phyloP scores from a whole-genome alignment of 2,113 vertebrate species.

The Xenus cinereus region DNA sequence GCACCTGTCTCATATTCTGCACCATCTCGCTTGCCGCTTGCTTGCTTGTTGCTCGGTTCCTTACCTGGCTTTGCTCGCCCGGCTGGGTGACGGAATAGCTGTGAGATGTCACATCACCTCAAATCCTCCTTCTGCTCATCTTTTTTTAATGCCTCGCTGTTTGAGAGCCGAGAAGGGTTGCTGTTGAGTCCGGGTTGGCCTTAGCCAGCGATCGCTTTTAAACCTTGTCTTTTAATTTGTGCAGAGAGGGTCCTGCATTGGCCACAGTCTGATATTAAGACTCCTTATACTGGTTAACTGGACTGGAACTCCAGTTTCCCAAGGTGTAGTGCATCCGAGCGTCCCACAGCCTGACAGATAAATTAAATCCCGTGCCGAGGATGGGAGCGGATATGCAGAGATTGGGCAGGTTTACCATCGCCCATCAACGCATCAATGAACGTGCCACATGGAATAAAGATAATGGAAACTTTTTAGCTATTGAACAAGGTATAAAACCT shows the following conservation, averaged over 20 bases:
- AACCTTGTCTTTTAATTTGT: not conserved
- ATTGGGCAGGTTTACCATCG: not conserved
- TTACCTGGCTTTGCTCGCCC: not conserved
- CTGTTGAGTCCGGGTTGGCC: not conserved
- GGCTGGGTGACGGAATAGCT: not conserved
- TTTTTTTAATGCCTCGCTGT: not conserved
- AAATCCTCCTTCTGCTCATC: not conserved
- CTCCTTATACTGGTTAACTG: not conserved
- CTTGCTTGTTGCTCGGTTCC: not conserved
- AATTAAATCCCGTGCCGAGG: not conserved
- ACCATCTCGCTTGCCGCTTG: not conserved
- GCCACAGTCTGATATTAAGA: not conserved
- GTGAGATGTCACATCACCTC: not conserved
- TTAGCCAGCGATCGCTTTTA: not conserved
- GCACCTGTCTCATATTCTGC: not conserved
- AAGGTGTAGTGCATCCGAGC: not conserved
- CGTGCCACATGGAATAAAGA: not conserved
- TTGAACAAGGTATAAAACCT: not conserved
- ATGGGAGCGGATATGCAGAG: not conserved
- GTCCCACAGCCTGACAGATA: not conserved
- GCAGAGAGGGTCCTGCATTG: not conserved
- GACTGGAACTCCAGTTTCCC: not conserved
- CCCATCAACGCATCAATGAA: not conserved
- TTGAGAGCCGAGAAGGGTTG: not conserved
- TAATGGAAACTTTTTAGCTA: not conserved